phyloP scores from a whole-genome alignment of 2,888 invertebrate species.

The Polyommatus icarus region DNA sequence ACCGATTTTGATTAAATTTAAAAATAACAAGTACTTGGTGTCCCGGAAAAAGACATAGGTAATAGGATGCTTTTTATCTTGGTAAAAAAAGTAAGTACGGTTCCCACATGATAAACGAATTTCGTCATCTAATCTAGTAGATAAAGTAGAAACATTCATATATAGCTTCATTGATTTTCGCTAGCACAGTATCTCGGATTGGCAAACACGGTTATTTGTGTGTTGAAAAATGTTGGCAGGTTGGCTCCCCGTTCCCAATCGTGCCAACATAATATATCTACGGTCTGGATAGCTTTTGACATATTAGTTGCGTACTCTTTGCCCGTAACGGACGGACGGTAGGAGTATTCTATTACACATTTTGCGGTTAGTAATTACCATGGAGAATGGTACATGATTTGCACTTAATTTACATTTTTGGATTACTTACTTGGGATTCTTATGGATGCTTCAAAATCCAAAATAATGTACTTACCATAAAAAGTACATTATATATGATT shows the following conservation, averaged over 20 bases:
- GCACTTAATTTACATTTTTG: neutral
- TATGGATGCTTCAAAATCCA: too few relatives aligned
- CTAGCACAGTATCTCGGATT: neutral
- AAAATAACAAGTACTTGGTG: too few relatives aligned
- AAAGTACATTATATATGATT: too few relatives aligned
- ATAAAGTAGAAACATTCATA: neutral
- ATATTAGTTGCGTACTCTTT: neutral
- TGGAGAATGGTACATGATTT: neutral
- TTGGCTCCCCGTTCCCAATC: neutral
- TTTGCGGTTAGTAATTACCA: neutral
- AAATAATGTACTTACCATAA: too few relatives aligned
- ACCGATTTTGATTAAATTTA: too few relatives aligned
- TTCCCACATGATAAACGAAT: too few relatives aligned
- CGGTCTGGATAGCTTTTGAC: neutral
- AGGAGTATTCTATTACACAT: neutral
- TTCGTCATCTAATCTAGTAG: too few relatives aligned
- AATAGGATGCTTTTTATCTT: too few relatives aligned
- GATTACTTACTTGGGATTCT: too few relatives aligned
- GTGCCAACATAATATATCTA: conserved; percentile 15
- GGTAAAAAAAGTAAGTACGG: too few relatives aligned
- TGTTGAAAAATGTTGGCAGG: neutral
- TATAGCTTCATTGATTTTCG: neutral
- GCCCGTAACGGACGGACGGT: conserved; percentile 4
- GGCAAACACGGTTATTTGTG: conserved; percentile 8
- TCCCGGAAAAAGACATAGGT: too few relatives aligned